phyloP scores from a whole-genome alignment of 2,113 vertebrate species.

The Aldabrachelys gigantea region DNA sequence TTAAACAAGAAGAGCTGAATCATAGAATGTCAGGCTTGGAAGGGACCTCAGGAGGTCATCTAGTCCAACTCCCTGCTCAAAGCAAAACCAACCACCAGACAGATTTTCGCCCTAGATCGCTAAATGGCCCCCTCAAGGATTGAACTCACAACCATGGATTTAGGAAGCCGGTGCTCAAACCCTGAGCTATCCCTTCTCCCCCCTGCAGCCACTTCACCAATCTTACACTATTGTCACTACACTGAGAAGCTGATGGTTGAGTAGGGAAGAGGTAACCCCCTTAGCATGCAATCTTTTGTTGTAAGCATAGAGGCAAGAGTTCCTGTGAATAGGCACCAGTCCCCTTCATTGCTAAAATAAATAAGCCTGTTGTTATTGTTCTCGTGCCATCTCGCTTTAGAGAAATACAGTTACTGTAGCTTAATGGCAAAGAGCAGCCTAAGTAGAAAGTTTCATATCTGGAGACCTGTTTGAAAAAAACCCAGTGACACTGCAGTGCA shows the following conservation, averaged over 20 bases:
- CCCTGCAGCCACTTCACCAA: background rate
- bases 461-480: background rate
- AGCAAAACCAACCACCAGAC: too few species aligned
- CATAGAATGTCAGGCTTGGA: too few species aligned
- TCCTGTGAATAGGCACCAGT: background rate
- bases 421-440: background rate
- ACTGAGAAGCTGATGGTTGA: background rate
- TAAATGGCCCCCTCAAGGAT: too few species aligned
- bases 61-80: too few species aligned
- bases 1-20: background rate
- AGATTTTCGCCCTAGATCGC: too few species aligned
- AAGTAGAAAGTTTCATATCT: background rate
- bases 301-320: background rate
- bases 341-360: background rate
- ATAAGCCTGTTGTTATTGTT: background rate
- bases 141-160: too few species aligned
- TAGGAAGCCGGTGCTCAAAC: too few species aligned
- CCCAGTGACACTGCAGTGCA: background rate
- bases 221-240: constrained; percentile 12
- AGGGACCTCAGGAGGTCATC: too few species aligned
- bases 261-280: background rate
- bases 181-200: too few species aligned
- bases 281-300: background rate
- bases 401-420: background rate
- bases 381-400: background rate